Percentiles rank a stretch among this genome's conserved stretches.
Conservation (phyloP, 1,140 invertebrate genomes). For the Steinernema feltiae region DNA sequence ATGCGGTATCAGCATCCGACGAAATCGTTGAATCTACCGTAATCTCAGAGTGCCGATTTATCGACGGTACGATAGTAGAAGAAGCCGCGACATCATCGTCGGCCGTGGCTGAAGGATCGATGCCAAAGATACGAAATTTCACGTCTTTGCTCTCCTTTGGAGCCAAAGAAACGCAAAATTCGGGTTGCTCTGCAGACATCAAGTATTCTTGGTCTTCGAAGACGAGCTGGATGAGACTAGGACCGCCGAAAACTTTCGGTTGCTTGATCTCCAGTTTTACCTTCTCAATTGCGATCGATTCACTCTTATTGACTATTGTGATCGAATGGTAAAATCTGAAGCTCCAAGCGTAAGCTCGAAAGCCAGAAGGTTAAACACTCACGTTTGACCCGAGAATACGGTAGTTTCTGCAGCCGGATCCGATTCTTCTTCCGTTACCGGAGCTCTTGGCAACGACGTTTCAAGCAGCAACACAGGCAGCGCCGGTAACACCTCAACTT, state of each 20-base stretch:
- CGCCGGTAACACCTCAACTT: slow-evolving; percentile 44
- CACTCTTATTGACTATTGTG: slow-evolving; percentile 39
- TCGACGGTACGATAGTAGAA: slow-evolving; percentile 12
- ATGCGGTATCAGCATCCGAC: background rate
- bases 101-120: slow-evolving; percentile 46
- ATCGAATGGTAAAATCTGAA: slow-evolving; percentile 49
- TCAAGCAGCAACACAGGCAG: slow-evolving; percentile 46
- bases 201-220: slow-evolving; percentile 19
- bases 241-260: slow-evolving; percentile 41
- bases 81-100: slow-evolving; percentile 27
- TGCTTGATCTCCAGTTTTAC: slow-evolving; percentile 47
- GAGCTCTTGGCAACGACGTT: slow-evolving; percentile 42
- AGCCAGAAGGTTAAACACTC: slow-evolving; percentile 4
- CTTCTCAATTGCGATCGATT: slow-evolving; percentile 39
- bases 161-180: background rate
- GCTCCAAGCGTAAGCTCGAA: too few species aligned
- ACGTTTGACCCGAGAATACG: slow-evolving; percentile 55
- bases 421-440: slow-evolving; percentile 31
- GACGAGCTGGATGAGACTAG: slow-evolving; percentile 22
- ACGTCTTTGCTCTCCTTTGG: slow-evolving; percentile 42
- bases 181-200: background rate
- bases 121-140: slow-evolving; percentile 51
- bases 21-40: slow-evolving; percentile 10
- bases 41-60: background rate
- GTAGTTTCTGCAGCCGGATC: slow-evolving; percentile 45